Evolutionary conservation across 2,113 vertebrate genomes (phyloP).

Genomic region (Saccopteryx bilineata): DNA sequence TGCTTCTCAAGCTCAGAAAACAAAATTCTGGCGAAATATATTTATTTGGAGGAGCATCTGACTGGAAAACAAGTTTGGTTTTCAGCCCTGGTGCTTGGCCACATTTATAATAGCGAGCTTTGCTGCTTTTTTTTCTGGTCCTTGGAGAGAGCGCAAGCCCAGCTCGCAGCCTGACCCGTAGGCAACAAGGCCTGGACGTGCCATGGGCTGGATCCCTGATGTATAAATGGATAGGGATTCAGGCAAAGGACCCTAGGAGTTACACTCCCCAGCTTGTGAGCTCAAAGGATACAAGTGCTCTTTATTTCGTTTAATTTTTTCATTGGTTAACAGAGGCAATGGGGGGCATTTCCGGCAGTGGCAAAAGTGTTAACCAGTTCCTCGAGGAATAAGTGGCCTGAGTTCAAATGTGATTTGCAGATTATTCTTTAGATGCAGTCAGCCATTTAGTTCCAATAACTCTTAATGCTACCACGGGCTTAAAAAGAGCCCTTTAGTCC

Average conservation of each 20-base stretch:
- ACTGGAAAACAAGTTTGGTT: slow-evolving; percentile 62
- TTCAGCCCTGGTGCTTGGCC: not conserved
- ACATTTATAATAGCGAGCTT: not conserved
- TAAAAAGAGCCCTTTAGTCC: slow-evolving; percentile 55
- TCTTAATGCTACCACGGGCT: slow-evolving; percentile 3
- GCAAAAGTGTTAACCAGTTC: slow-evolving; percentile 32
- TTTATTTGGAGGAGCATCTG: slow-evolving; percentile 64
- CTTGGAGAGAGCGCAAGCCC: not conserved
- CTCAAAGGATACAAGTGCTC: not conserved
- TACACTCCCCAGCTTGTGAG: not conserved
- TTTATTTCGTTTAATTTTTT: slow-evolving; percentile 42
- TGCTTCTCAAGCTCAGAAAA: slow-evolving; percentile 84
- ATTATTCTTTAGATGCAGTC: slow-evolving; percentile 54
- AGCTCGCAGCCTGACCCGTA: not conserved
- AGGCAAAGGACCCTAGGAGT: not conserved
- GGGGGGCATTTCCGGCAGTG: slow-evolving; percentile 12
- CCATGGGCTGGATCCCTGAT: not conserved
- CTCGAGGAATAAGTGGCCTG: not conserved
- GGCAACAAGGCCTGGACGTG: not conserved
- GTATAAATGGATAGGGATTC: slow-evolving; percentile 44
- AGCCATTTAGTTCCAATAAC: slow-evolving; percentile 59
- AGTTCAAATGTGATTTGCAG: slow-evolving; percentile 45
- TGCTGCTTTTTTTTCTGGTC: not conserved
- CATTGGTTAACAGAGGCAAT: slow-evolving; percentile 59
- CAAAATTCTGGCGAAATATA: slow-evolving; percentile 78